phyloP scores from a whole-genome alignment of 2,888 invertebrate genomes.

The Nasonovia ribisnigri region DNA sequence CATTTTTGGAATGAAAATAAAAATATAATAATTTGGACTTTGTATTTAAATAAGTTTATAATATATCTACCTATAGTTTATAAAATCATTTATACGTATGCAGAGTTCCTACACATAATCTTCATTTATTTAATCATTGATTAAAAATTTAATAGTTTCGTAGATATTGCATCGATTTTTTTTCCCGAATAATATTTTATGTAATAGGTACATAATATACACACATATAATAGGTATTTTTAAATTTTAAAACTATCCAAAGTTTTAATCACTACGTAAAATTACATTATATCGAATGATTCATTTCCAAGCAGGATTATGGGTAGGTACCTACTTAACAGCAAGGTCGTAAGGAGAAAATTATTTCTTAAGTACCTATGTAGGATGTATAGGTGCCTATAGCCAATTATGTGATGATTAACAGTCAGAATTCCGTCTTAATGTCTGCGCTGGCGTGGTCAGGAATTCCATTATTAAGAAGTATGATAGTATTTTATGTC shows the following conservation, averaged over 20 bases:
- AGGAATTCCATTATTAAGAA: slow-evolving; percentile 8
- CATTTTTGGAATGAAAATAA: neutral
- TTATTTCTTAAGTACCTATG: neutral
- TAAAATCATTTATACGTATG: neutral
- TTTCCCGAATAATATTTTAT: neutral
- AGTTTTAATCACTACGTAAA: neutral
- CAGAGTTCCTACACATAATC: neutral
- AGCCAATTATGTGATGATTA: slow-evolving; percentile 17
- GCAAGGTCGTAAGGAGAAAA: neutral
- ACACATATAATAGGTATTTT: neutral
- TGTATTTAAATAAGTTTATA: neutral
- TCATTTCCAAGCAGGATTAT: neutral
- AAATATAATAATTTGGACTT: neutral
- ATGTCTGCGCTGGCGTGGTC: neutral
- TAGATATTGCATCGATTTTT: neutral
- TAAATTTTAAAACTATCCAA: neutral
- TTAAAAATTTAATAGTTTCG: neutral
- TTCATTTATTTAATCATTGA: neutral
- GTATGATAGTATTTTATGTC: slow-evolving; percentile 28
- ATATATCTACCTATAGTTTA: neutral
- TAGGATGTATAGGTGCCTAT: neutral
- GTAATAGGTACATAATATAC: neutral
- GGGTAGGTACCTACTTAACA: neutral
- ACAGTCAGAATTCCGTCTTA: slow-evolving; percentile 4
- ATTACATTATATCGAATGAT: neutral